Percentiles rank a stretch among this genome's conserved stretches.
Evolutionary conservation across 1,140 invertebrate species (phyloP).

Genomic region (Teleogryllus occipitalis): DNA sequence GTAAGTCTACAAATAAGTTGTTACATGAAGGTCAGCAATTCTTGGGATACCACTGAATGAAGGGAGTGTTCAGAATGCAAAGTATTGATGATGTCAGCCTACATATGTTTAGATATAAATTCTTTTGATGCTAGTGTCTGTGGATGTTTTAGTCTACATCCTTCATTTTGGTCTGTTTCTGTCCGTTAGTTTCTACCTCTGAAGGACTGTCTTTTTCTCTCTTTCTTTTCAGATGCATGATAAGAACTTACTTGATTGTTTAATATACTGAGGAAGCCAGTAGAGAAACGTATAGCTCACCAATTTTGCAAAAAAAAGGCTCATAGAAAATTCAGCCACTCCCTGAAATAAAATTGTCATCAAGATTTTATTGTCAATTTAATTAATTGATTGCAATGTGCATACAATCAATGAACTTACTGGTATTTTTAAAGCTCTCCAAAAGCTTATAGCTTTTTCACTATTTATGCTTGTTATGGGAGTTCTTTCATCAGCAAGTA

Average conservation of each 20-base stretch:
- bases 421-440: slow-evolving; percentile 72
- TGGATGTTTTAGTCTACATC: no score
- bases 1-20: no score
- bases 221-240: no score
- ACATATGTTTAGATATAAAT: no score
- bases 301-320: slow-evolving; percentile 94
- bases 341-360: slow-evolving; percentile 46
- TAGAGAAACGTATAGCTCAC: slow-evolving; percentile 96
- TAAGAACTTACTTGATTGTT: slow-evolving; percentile 62
- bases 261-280: slow-evolving; percentile 90
- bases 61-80: no score
- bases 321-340: slow-evolving; percentile 88
- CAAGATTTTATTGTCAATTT: background rate
- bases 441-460: slow-evolving; percentile 65
- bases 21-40: no score
- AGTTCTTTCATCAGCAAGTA: background rate
- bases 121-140: no score
- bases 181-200: no score
- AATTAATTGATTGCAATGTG: background rate
- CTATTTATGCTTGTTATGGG: background rate
- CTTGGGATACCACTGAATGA: no score
- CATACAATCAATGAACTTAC: slow-evolving; percentile 33
- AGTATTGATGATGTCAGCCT: no score
- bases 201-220: no score
- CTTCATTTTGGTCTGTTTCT: no score